Conservation (phyloP, 2,888 invertebrate genomes). For the Ectobius pallidus region DNA sequence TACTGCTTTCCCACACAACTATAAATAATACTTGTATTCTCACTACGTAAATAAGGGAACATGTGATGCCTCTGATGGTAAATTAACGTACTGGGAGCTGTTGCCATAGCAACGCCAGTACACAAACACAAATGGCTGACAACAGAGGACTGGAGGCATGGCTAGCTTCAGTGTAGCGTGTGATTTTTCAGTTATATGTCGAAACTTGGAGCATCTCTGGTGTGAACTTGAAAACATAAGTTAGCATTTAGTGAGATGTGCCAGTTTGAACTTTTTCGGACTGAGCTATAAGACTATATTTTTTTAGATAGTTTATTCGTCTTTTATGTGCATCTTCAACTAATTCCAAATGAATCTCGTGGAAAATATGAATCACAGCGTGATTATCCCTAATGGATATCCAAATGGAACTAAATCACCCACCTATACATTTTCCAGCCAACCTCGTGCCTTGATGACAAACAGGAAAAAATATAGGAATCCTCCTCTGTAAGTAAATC, state of each 20-base stretch:
- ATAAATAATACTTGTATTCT: no score
- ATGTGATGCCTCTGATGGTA: background rate
- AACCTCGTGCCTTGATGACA: constrained; percentile 61
- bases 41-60: background rate
- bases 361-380: background rate
- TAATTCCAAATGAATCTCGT: background rate
- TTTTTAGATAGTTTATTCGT: no score
- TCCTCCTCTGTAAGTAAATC: constrained; percentile 46
- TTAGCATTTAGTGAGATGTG: no score
- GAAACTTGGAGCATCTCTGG: background rate
- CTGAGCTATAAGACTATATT: no score
- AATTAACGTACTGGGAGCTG: background rate
- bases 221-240: background rate
- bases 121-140: constrained; percentile 17
- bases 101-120: background rate
- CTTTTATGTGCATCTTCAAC: no score
- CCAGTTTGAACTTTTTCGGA: no score
- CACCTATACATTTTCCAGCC: constrained; percentile 64
- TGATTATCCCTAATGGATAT: background rate
- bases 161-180: constrained; percentile 8
- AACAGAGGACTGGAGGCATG: background rate
- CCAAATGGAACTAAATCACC: background rate
- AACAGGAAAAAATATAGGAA: constrained; percentile 49
- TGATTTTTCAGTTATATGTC: constrained; percentile 7
- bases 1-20: no score